These are phyloP conservation scores for Leptobrachium leishanense DNA, from an alignment of 2,113 vertebrate genomes.

Conservation along the genomic window DNA sequence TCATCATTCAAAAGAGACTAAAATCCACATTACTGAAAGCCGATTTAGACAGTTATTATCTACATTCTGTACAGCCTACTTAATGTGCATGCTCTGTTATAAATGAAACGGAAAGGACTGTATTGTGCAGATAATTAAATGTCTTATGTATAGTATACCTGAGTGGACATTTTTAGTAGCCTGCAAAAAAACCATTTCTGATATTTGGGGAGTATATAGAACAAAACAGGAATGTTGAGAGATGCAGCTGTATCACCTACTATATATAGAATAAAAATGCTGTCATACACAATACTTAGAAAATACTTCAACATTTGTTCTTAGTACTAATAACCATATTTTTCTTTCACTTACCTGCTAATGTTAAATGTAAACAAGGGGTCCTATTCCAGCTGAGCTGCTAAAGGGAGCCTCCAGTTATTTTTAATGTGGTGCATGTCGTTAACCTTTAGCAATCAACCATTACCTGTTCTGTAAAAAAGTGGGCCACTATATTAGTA, in stretches of 20 bases:
- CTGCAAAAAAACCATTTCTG: not conserved
- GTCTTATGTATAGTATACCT: not conserved
- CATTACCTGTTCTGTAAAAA: no score
- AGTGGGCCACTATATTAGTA: no score
- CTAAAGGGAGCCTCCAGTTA: no score
- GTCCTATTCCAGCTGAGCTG: no score
- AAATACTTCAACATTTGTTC: not conserved
- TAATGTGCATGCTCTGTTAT: not conserved
- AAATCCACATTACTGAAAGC: conserved; percentile 23
- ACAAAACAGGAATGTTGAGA: not conserved
- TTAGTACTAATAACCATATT: no score
- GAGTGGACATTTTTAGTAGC: not conserved
- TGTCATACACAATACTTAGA: not conserved
- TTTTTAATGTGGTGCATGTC: no score
- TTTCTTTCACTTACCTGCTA: no score
- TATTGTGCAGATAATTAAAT: not conserved
- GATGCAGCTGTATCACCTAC: not conserved
- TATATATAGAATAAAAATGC: no score
- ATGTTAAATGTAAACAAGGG: no score
- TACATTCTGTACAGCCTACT: not conserved
- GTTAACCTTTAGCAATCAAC: no score
- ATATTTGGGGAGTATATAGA: not conserved
- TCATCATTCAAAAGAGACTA: conserved; percentile 27
- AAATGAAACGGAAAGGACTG: not conserved
- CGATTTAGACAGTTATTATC: conserved; percentile 13